Evolutionary conservation across 2,797 vertebrate species (phyloP).

Genomic region (Tragelaphus eurycerus): DNA sequence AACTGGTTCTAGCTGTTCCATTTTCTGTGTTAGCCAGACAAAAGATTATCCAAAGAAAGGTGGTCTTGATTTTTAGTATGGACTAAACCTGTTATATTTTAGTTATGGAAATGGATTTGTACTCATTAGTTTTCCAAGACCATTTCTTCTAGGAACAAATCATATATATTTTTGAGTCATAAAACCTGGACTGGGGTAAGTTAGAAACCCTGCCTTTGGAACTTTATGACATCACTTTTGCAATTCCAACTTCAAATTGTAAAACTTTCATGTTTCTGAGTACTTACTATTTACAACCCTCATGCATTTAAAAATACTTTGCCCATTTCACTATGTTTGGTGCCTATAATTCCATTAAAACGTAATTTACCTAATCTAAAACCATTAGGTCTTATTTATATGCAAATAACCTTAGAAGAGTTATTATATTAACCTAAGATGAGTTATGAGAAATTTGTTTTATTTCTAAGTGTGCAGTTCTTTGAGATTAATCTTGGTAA

Average conservation of each 20-base stretch:
- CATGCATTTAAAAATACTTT: not conserved
- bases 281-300: not conserved
- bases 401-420: not conserved
- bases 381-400: not conserved
- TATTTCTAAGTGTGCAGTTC: not conserved
- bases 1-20: constrained; percentile 58
- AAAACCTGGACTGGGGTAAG: not conserved
- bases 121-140: not conserved
- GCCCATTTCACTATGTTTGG: not conserved
- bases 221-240: not conserved
- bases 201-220: not conserved
- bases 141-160: constrained; percentile 9
- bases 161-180: not conserved
- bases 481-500: not conserved
- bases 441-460: not conserved
- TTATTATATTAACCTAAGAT: not conserved
- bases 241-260: not conserved
- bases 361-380: constrained; percentile 2
- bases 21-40: constrained; percentile 10
- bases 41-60: not conserved
- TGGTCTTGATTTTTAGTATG: not conserved
- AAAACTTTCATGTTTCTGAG: not conserved
- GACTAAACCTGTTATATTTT: not conserved
- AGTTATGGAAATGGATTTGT: not conserved
- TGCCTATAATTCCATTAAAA: not conserved